Evolutionary conservation across 2,113 vertebrate genomes (phyloP).

Genomic region (Semnornis frantzii): DNA sequence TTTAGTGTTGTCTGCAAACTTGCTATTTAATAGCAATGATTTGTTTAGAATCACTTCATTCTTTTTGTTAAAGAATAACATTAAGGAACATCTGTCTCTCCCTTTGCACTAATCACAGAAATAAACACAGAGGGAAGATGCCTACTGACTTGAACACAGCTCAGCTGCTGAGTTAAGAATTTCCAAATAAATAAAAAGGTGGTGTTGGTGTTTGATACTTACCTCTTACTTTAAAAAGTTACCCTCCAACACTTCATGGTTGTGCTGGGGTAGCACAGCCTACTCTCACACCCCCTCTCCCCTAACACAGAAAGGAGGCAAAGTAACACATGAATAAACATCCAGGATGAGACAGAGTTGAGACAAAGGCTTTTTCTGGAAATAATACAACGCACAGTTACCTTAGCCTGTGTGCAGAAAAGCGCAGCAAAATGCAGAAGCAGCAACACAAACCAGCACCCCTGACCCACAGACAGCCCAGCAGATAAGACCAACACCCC

Average conservation of each 20-base stretch:
- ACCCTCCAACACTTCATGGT: background rate
- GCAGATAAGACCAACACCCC: no score
- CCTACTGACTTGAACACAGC: background rate
- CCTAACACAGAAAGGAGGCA: no score
- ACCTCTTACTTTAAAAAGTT: background rate
- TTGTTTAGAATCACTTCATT: no score
- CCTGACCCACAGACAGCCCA: no score
- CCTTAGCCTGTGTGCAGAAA: no score
- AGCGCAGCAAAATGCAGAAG: no score
- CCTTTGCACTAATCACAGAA: background rate
- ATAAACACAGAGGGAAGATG: slow-evolving; percentile 14
- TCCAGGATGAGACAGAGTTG: no score
- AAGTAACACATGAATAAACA: no score
- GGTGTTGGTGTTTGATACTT: background rate
- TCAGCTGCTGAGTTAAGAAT: slow-evolving; percentile 4
- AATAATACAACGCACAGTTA: no score
- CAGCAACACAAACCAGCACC: background rate
- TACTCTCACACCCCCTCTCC: no score
- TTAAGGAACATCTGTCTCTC: background rate
- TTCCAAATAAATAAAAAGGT: background rate
- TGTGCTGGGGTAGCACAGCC: background rate
- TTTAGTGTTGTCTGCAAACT: no score
- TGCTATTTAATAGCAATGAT: background rate
- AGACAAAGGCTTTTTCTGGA: no score
- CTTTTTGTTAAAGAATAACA: background rate